Conservation (phyloP, 2,113 vertebrate genomes). For the Lagopus muta region DNA sequence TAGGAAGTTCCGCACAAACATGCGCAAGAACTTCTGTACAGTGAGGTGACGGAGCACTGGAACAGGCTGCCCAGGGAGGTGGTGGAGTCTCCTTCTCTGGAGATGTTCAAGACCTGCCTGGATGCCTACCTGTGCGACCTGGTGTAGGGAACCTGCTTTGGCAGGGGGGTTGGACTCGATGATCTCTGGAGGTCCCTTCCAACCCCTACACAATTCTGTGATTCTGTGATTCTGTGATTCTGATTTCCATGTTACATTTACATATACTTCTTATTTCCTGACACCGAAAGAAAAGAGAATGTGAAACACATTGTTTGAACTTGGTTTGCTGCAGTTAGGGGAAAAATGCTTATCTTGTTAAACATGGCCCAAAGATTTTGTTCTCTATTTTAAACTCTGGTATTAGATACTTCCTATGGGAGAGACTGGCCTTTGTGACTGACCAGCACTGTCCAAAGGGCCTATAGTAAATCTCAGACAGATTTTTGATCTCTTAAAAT, state of each 20-base stretch:
- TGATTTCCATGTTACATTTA: conserved; percentile 31
- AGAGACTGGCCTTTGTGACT: neutral
- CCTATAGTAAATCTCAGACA: neutral
- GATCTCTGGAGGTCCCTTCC: no score
- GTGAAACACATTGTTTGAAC: conserved; percentile 31
- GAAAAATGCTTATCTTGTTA: neutral
- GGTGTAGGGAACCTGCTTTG: no score
- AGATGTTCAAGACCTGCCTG: no score
- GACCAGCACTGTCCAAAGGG: neutral
- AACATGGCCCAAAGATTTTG: conserved; percentile 38
- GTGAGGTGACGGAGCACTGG: no score
- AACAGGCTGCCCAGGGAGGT: no score
- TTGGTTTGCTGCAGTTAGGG: neutral
- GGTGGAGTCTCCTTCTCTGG: no score
- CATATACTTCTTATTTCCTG: conserved; percentile 40
- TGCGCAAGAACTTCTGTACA: no score
- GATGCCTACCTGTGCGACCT: no score
- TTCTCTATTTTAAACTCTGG: neutral
- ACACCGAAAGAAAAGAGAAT: conserved; percentile 1
- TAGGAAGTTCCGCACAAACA: no score
- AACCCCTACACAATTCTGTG: no score
- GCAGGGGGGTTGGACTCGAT: no score
- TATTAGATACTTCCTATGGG: neutral
- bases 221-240: no score
- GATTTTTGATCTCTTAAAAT: neutral